These are phyloP conservation scores for Neoitamus cyanurus DNA, from an alignment of 2,888 invertebrate genomes.

Conservation along the genomic window DNA sequence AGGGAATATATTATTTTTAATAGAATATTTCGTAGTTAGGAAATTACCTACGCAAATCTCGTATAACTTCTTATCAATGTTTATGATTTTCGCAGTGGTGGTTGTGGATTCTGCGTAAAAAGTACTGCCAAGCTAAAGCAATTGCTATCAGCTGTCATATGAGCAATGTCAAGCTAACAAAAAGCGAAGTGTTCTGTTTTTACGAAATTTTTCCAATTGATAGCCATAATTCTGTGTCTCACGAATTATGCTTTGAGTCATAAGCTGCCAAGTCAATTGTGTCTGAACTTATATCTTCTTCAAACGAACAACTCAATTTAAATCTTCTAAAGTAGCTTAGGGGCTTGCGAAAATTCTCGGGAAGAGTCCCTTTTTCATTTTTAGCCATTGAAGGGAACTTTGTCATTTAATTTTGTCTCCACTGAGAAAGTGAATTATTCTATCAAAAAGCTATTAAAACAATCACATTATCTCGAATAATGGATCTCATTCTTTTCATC, in stretches of 20 bases:
- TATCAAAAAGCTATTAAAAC: too few relatives aligned
- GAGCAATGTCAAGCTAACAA: neutral
- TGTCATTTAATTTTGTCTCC: neutral
- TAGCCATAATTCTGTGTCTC: neutral
- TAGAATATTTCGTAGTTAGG: too few relatives aligned
- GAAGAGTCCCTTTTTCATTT: neutral
- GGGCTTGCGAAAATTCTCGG: neutral
- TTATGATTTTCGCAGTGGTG: neutral
- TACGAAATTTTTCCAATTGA: neutral
- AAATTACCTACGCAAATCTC: too few relatives aligned
- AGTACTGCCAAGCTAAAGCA: neutral
- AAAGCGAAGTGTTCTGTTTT: neutral
- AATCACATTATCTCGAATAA: neutral
- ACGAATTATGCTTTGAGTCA: neutral
- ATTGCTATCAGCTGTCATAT: neutral
- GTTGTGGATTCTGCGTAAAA: neutral
- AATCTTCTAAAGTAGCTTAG: neutral
- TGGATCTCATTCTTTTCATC: constrained; percentile 7
- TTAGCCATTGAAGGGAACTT: neutral
- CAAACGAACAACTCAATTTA: neutral
- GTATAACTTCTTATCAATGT: neutral
- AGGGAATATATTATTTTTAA: too few relatives aligned
- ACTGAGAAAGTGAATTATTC: too few relatives aligned
- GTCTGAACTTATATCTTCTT: neutral
- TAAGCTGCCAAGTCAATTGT: neutral